Evolutionary conservation across 2,797 vertebrate species (phyloP), one percentile per base, ranked within the genome.

Genomic region (Tympanoctomys barrerae): DNA sequence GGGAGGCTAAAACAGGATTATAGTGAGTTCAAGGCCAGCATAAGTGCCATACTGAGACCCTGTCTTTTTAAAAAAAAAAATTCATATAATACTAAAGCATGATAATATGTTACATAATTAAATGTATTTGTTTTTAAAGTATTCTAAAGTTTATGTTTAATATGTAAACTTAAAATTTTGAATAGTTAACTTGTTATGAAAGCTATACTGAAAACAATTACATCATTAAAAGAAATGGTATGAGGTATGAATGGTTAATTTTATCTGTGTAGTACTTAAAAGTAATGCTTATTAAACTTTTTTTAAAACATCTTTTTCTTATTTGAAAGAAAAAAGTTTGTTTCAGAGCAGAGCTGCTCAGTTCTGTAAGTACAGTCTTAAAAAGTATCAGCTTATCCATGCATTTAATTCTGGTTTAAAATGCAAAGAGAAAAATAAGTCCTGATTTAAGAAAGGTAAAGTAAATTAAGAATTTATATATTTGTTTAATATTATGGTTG

Each of bases 391-490:
- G 39, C 46, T 92, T 94, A 94, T 90, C 54, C 26, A 68, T 10
- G 9, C 87, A 36, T 89, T 91, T 73, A 39, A 91, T 80, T 49
- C 21, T 97, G 42, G 14, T 92, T 89, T 93, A 90, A 92, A 88
- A 59, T 93, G n/a, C 52, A 84, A 75, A 94, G 52, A 26, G 13
- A 49, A 92, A 36, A 80, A 59, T 36, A 71, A 21, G 8, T 49
- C 21, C 94, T 94, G 62, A 75, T 96, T 96, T 96, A 62, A 91
- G 46, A 85, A 95, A 87, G 36, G 46, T 82, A n/a, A 94, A 83
- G 79, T 91, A 7, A 93, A 0, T 73, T 79, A 87, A 68, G 66
- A 36, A 92, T 81, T 84, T 90, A n/a, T 73, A 42, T 92, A 4
- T 86, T 26, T 82, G 7, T 81, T 80, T 94, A 85, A 46, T 82